A percentile compares a stretch with the other conserved stretches of the same genome.
These are phyloP conservation scores for Tapera naevia DNA, from an alignment of 2,797 vertebrate genomes.

Conservation along the genomic window DNA sequence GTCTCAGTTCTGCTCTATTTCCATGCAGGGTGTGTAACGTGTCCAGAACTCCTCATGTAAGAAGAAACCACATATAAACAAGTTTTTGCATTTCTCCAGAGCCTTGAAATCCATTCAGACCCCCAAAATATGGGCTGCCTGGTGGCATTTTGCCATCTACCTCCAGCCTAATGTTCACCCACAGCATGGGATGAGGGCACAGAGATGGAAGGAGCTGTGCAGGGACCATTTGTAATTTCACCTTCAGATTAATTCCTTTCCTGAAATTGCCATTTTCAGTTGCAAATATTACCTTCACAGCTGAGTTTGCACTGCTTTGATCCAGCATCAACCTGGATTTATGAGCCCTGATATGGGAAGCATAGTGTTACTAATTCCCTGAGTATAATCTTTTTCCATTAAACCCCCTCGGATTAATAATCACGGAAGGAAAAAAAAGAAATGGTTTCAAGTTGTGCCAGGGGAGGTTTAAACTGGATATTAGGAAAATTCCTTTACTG, in stretches of 20 bases:
- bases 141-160: not conserved
- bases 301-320: not conserved
- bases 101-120: not conserved
- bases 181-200: not conserved
- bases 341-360: not conserved
- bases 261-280: not conserved
- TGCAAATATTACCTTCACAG: not conserved
- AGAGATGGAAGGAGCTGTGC: fast-evolving
- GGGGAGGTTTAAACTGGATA: too few relatives aligned
- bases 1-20: not conserved
- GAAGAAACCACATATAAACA: not conserved
- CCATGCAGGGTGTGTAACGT: not conserved
- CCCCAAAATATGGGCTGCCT: too few relatives aligned
- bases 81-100: not conserved
- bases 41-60: fast-evolving
- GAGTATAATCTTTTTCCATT: not conserved
- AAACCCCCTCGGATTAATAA: not conserved
- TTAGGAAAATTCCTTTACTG: too few relatives aligned
- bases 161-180: not conserved
- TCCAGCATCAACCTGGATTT: not conserved
- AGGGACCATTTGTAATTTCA: not conserved
- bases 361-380: not conserved
- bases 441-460: too few relatives aligned
- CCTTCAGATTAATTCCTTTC: not conserved
- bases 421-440: not conserved